A percentile compares a stretch with the other conserved stretches of the same genome.
These are phyloP conservation scores for Procavia capensis DNA, from an alignment of 2,113 vertebrate species.

Conservation along the genomic window DNA sequence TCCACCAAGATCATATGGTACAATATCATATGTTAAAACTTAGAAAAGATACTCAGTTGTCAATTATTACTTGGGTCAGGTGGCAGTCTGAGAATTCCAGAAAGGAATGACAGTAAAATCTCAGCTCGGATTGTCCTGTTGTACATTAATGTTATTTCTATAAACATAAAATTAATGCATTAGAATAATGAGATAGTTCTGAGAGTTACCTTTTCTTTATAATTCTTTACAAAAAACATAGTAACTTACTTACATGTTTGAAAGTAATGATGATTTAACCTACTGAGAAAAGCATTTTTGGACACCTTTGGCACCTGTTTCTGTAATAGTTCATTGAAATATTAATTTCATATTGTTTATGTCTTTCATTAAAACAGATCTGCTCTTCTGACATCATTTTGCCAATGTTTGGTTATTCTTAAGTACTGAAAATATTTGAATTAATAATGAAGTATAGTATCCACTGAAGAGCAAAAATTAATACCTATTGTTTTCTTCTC, in stretches of 20 bases:
- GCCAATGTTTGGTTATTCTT: neutral
- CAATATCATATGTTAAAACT: neutral
- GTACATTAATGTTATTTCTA: constrained; percentile 19
- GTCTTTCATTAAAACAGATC: neutral
- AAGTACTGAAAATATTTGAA: neutral
- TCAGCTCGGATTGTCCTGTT: neutral
- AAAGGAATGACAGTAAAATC: neutral
- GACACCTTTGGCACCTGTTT: neutral
- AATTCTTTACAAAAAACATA: neutral
- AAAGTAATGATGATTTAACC: neutral
- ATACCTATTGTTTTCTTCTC: neutral
- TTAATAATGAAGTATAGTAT: neutral
- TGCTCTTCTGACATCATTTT: neutral
- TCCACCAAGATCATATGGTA: neutral
- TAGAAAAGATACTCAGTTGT: neutral
- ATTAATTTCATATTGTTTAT: neutral
- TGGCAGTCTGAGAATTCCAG: neutral
- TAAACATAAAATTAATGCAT: neutral
- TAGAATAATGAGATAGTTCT: neutral
- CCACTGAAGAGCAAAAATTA: neutral
- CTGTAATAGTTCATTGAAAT: neutral
- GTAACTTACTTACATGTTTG: neutral
- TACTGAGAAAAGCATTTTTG: constrained; percentile 14
- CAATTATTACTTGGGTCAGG: neutral
- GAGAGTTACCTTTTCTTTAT: neutral